These are phyloP conservation scores for Heterocephalus glaber DNA, from an alignment of 2,113 vertebrate genomes.

Conservation along the genomic window DNA sequence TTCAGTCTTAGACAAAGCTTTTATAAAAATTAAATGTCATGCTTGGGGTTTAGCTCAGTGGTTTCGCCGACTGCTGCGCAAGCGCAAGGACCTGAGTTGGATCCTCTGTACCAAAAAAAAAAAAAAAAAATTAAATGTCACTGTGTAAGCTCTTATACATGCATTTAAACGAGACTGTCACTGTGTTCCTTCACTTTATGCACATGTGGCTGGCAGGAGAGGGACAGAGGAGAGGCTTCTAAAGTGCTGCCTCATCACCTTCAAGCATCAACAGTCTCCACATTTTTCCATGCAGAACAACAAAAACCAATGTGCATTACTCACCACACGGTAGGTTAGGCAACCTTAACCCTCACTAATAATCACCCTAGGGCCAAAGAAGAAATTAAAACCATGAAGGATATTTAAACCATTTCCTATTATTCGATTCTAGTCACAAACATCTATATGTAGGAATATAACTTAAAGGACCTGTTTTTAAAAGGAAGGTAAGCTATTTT, in stretches of 20 bases:
- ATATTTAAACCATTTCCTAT: background rate
- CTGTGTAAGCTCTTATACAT: background rate
- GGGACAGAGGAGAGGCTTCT: background rate
- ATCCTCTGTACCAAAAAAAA: no score
- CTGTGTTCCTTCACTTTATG: background rate
- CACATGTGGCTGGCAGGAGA: background rate
- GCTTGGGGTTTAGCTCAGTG: no score
- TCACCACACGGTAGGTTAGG: background rate
- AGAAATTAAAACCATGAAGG: constrained; percentile 8
- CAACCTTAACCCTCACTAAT: constrained; percentile 29
- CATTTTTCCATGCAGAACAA: constrained; percentile 39
- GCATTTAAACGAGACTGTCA: constrained; percentile 22
- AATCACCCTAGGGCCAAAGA: constrained; percentile 2
- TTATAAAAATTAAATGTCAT: constrained; percentile 20
- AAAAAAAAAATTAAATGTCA: background rate
- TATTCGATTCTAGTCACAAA: constrained; percentile 23
- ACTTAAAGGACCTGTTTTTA: constrained; percentile 24
- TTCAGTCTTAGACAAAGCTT: constrained; percentile 41
- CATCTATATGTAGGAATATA: background rate
- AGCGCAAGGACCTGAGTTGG: no score
- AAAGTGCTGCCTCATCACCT: background rate
- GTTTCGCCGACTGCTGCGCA: no score
- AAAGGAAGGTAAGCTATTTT: background rate
- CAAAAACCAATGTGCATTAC: constrained; percentile 38
- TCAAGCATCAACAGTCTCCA: constrained; percentile 35